Percentiles rank a stretch among this genome's conserved stretches.
These are phyloP conservation scores for Bombus superbus DNA, from an alignment of 1,140 invertebrate genomes.

Conservation along the genomic window DNA sequence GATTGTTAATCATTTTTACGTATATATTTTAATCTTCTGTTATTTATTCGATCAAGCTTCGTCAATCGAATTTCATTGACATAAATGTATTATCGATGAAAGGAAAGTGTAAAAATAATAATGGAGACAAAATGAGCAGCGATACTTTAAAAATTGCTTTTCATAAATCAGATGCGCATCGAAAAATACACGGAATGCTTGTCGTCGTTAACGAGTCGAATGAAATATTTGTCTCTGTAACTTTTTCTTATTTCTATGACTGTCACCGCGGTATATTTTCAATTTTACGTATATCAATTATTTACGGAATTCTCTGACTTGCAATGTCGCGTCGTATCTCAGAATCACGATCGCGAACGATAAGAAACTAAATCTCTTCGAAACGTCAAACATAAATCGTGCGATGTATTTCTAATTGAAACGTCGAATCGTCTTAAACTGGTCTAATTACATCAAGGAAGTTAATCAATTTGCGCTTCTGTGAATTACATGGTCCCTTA, in stretches of 20 bases:
- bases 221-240: not conserved
- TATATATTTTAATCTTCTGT: too few species aligned
- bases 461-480: conserved; percentile 26
- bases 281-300: not conserved
- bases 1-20: too few species aligned
- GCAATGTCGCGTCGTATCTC: too few species aligned
- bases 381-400: not conserved
- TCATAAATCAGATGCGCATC: not conserved
- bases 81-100: too few species aligned
- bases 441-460: not conserved
- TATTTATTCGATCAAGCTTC: not conserved
- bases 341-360: not conserved
- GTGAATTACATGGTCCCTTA: conserved; percentile 4
- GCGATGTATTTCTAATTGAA: not conserved
- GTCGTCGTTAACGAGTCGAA: not conserved
- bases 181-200: not conserved
- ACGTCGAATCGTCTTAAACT: conserved; percentile 14
- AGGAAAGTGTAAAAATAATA: not conserved
- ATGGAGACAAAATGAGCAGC: not conserved
- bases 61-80: too few species aligned
- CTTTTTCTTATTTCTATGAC: not conserved
- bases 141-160: not conserved
- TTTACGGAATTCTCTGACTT: not conserved
- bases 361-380: not conserved
- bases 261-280: not conserved